Evolutionary conservation across 1,140 invertebrate genomes (phyloP), one percentile per base, ranked within the genome.

Genomic region (Diabrotica undecimpunctata): DNA sequence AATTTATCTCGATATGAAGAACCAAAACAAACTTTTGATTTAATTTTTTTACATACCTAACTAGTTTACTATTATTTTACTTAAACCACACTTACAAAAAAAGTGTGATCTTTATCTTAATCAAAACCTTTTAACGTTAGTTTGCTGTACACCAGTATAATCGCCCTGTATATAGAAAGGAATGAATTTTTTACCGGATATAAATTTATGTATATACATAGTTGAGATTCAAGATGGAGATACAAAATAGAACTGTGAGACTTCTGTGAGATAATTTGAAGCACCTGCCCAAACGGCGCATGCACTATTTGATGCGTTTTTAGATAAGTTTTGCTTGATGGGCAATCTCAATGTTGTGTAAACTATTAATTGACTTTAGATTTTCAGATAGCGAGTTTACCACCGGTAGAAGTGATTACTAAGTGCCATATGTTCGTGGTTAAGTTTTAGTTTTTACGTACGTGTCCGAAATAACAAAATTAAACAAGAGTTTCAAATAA

Each of bases 301-400:
- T 8, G n/a, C 8, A n/a, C 41, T 46, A 46, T 8, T 46, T n/a
- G 41, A 46, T 46, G 41, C 41, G 41, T 46, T 46, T 46, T 46
- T 46, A 46, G 41, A 46, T 46, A 46, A 46, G 41, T 10, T 46
- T 10, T 46, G 8, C 41, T 46, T 46, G 41, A 46, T 46, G 41
- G 41, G n/a, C 41, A 46, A 46, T 46, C n/a, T 46, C 41, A 46
- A 46, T 46, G 41, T 46, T 46, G 41, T 46, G 41, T 46, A 46
- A 46, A 46, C 41, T 46, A 46, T 46, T 46, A 46, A 46, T 46
- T 46, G 41, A 46, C 41, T 46, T 46, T 46, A 46, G 41, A 46
- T 46, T 6, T 46, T 46, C 41, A n/a, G 41, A 46, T 46, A 46
- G n/a, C 6, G 8, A 46, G 41, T 25, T 25, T 25, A 25, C 25